Conservation (phyloP, 2,888 invertebrate species). For the Lithophane socia region DNA sequence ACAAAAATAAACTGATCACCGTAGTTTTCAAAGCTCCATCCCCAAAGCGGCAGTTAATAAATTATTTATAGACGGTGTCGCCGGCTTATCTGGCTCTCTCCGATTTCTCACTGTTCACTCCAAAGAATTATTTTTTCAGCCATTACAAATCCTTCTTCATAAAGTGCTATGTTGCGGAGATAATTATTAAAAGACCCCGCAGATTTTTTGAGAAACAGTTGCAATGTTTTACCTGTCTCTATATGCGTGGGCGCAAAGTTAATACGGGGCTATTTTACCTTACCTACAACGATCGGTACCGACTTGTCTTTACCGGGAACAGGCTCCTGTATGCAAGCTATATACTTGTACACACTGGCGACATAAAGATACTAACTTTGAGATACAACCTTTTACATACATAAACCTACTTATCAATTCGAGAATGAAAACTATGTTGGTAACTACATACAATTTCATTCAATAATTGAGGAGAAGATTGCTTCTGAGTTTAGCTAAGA, state of each 20-base stretch:
- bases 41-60: slow-evolving; percentile 76
- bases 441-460: background rate
- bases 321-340: background rate
- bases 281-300: background rate
- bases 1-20: background rate
- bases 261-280: background rate
- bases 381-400: background rate
- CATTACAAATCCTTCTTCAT: slow-evolving; percentile 62
- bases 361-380: background rate
- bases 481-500: no score
- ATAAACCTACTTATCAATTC: background rate
- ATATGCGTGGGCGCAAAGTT: background rate
- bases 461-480: background rate
- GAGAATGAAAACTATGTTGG: background rate
- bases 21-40: slow-evolving; percentile 38
- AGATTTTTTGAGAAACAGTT: background rate
- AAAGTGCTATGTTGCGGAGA: slow-evolving; percentile 24
- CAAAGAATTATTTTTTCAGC: slow-evolving; percentile 73
- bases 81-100: slow-evolving; percentile 72
- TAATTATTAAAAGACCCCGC: slow-evolving; percentile 12
- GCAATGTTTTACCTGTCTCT: background rate
- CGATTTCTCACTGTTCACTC: slow-evolving; percentile 67
- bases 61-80: slow-evolving; percentile 79
- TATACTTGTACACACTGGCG: background rate
- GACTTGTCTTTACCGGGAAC: background rate